phyloP scores from a whole-genome alignment of 1,140 invertebrate genomes.

The Eumaeus atala region DNA sequence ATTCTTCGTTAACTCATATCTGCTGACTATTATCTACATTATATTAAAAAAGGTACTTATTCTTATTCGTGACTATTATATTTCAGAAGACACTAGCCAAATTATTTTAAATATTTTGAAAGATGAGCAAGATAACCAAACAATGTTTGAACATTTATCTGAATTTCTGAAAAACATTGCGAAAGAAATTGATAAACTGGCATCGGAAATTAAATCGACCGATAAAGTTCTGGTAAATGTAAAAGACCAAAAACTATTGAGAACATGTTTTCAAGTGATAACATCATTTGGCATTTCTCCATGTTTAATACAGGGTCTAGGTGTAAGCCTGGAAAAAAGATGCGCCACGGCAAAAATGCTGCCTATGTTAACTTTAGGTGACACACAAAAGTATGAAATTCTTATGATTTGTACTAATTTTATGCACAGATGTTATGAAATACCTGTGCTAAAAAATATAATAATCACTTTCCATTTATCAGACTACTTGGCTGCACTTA shows the following conservation, averaged over 20 bases:
- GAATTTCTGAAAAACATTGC: conserved; percentile 50
- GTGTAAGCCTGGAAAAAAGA: conserved; percentile 71
- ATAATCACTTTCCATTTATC: conserved; percentile 68
- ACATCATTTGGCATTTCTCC: conserved; percentile 78
- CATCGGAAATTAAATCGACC: conserved; percentile 40
- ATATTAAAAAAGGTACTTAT: conserved; percentile 11
- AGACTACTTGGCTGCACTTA: conserved; percentile 78
- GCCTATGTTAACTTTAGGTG: conserved; percentile 35
- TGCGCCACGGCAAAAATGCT: conserved; percentile 38
- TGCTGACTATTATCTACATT: conserved; percentile 11
- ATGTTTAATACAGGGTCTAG: conserved; percentile 79
- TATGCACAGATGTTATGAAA: conserved; percentile 43
- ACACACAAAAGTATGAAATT: conserved; percentile 61
- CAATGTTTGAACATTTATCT: conserved; percentile 24
- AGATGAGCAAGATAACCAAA: conserved; percentile 18
- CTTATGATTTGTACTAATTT: conserved; percentile 51
- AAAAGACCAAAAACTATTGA: conserved; percentile 73
- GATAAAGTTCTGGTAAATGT: conserved; percentile 75
- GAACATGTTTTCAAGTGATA: conserved; percentile 76
- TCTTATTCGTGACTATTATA: background rate
- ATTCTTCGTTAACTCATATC: background rate
- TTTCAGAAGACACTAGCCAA: conserved; percentile 34
- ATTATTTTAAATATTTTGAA: conserved; percentile 27
- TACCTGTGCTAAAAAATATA: conserved; percentile 61
- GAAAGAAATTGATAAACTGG: conserved; percentile 50